Percentiles rank a stretch among this genome's conserved stretches.
These are phyloP conservation scores for Popillia japonica DNA, from an alignment of 1,140 invertebrate species.

Conservation along the genomic window DNA sequence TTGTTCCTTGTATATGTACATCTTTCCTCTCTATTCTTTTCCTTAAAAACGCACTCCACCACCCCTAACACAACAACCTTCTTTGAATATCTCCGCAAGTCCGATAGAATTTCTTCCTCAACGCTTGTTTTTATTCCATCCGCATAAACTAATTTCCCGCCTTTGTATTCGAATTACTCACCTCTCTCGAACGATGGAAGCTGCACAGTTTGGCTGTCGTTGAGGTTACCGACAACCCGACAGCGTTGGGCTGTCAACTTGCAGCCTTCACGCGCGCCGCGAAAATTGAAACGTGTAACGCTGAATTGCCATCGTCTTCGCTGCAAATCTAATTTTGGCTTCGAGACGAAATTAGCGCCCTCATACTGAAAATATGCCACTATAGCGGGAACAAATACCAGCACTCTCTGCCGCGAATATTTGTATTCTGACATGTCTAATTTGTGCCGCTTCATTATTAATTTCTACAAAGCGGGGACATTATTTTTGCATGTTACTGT, in stretches of 20 bases:
- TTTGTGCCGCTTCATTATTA: neutral
- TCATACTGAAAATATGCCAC: neutral
- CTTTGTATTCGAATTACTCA: neutral
- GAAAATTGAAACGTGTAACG: slow-evolving; percentile 4
- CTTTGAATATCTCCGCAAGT: too few species aligned
- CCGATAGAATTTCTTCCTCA: neutral
- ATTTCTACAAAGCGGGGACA: neutral
- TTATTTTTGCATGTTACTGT: too few species aligned
- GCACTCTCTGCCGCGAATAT: neutral
- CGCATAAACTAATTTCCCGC: neutral
- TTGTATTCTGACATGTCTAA: neutral
- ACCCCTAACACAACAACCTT: too few species aligned
- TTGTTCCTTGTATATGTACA: too few species aligned
- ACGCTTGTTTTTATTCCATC: neutral
- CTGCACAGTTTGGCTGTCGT: neutral
- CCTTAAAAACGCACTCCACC: too few species aligned
- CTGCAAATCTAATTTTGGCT: neutral
- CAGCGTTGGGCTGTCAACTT: neutral
- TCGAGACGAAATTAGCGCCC: neutral
- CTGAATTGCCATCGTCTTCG: neutral
- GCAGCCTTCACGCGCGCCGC: neutral
- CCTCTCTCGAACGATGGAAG: neutral
- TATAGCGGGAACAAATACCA: neutral
- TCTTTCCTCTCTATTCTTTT: too few species aligned
- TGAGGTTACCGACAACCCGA: neutral